Base-by-base conservation (phyloP, 1,140 invertebrate species). In the Drosophila ohnishii region DNA sequence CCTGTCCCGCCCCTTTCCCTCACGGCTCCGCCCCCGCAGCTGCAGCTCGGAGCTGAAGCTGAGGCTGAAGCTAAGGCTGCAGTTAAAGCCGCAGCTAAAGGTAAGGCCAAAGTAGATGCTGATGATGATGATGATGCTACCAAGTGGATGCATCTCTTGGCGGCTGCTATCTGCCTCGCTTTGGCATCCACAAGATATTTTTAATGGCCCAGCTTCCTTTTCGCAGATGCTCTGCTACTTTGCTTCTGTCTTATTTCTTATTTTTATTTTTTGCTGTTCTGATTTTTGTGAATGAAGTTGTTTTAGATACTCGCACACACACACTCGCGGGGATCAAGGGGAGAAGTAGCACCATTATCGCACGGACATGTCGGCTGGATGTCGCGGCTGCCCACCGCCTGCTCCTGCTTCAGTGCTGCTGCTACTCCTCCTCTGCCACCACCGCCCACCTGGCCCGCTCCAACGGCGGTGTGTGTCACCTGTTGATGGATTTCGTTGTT, bases 271-370 rank as follows among this genome's bases (percentile, higher is more conserved):
- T 69, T 61, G 69, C 82, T 87, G 67, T 80, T 71, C 84, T 70
- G 84, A 88, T 87, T 88, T 87, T 87, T 87, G 84, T 87, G 84
- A 87, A 87, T 87, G 84, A 87, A 87, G 84, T 87, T 87, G 84
- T 87, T 87, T 87, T 83, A 53, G 67, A 71, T 71, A 67, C 67
- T 32, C 64, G 16, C 34, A 25, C 22, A 42, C 48, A 62, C n/a
- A 22, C 35, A 19, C 19, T 19, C 19, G 19, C 1, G 35, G 39
- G 69, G 75, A 76, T 22, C 57, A 50, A 70, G 34, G 56, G 44
- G 53, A 58, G 50, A 55, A 77, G 56, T 37, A 71, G 75, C 84
- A 73, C 84, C 84, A 88, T 88, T 87, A 87, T 87, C 84, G 79
- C 84, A 88, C 80, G 87, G 84, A 87, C 84, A 87, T 88, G 83